Evolutionary conservation across 1,140 invertebrate genomes (phyloP).

Genomic region (Lethocerus indicus): DNA sequence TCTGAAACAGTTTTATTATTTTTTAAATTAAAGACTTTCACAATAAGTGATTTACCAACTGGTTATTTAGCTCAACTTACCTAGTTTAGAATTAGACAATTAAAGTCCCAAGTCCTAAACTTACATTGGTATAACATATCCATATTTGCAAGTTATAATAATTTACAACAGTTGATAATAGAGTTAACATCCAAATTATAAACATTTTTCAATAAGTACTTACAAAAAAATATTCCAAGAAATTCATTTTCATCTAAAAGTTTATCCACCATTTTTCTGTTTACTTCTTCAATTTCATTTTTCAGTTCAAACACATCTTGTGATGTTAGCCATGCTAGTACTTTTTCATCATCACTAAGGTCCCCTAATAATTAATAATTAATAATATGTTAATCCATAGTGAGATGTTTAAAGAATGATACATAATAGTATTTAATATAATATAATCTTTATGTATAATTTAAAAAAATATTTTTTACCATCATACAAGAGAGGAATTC

Average conservation of each 20-base stretch:
- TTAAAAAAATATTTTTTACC: constrained; percentile 24
- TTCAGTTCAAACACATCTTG: constrained; percentile 91
- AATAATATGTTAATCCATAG: not conserved
- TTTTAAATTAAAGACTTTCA: too few relatives aligned
- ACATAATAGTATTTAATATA: not conserved
- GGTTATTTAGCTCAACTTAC: too few relatives aligned
- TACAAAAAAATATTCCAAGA: constrained; percentile 88
- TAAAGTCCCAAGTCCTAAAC: too few relatives aligned
- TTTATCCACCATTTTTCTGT: constrained; percentile 88
- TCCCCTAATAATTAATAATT: constrained; percentile 36
- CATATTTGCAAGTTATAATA: not conserved
- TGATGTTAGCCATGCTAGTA: constrained; percentile 77
- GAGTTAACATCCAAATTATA: not conserved
- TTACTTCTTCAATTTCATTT: constrained; percentile 93
- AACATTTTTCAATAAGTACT: constrained; percentile 25
- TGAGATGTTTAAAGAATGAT: not conserved
- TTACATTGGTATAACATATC: too few relatives aligned
- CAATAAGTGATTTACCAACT: too few relatives aligned
- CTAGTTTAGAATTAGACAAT: too few relatives aligned
- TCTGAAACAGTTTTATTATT: constrained; percentile 43
- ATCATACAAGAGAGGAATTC: constrained; percentile 72
- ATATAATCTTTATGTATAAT: not conserved
- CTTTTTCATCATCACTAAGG: constrained; percentile 65
- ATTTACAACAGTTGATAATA: not conserved
- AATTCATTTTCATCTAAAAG: constrained; percentile 87